Conservation (phyloP, 2,113 vertebrate species). For the Nothobranchius furzeri region DNA sequence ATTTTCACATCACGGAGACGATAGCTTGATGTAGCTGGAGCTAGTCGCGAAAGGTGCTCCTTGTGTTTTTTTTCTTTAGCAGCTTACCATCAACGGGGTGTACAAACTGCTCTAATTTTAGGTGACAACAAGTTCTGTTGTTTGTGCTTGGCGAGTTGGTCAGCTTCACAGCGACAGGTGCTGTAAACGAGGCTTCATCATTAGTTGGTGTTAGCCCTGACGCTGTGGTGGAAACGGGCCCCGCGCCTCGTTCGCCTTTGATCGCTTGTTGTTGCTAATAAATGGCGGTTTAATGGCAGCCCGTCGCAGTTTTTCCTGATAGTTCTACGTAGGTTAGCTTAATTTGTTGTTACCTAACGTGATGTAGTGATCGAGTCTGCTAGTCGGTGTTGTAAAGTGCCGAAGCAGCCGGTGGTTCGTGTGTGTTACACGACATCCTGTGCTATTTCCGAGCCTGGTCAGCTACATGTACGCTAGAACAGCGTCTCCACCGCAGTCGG, state of each 20-base stretch:
- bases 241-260: conserved; percentile 62
- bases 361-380: not conserved
- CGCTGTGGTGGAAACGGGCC: conserved; percentile 55
- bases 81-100: not conserved
- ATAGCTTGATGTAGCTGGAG: not conserved
- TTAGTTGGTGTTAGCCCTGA: conserved; percentile 10
- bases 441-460: conserved; percentile 1
- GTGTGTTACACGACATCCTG: conserved; percentile 1
- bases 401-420: not conserved
- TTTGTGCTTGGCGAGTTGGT: not conserved
- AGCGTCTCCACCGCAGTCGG: conserved; percentile 11
- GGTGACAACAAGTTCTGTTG: not conserved
- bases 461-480: conserved; percentile 24
- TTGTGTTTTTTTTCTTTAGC: not conserved
- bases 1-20: not conserved
- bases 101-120: not conserved
- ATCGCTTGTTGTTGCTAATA: conserved; percentile 61
- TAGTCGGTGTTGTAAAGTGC: not conserved
- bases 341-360: not conserved
- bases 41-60: not conserved
- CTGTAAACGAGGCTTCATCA: not conserved
- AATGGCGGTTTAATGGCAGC: conserved; percentile 16
- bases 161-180: not conserved
- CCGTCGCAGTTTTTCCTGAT: not conserved
- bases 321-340: not conserved